Base-by-base conservation (phyloP, 1,140 invertebrate species). In the Zophobas morio region DNA sequence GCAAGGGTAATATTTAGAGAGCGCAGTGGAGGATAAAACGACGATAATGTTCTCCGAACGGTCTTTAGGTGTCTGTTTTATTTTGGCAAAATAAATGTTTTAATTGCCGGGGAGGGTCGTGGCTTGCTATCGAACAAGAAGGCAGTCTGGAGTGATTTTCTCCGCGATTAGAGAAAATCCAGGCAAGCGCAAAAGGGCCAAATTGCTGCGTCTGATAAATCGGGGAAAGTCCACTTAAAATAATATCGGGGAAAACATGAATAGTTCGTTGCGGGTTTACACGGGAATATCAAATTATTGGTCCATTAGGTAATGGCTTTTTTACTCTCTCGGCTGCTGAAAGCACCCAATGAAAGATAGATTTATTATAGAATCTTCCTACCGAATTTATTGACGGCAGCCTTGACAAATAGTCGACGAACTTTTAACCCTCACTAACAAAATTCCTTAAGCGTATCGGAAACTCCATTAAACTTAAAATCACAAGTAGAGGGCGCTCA, bases 391-490 rank as follows among this genome's bases (percentile, higher is more conserved):
- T 66, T 66, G 60, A 66, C 39, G 56, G 60, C 37, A 66, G 33
- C 37, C 37, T 46, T 66, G 60, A 66, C 60, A 66, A 66, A 66
- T 66, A 66, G 60, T 40, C 60, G 6, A n/a, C 60, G 60, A 66
- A 66, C 37, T 66, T 66, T 66, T 66, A 66, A 8, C 60, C 39
- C 37, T 66, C 40, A 66, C 34, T 60, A 60, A 60, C 8, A 40
- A 66, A 66, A 66, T 66, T 66, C 39, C 39, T 42, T 42, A 6
- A 42, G 39, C 60, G 60, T 39, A 42, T 66, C 60, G n/a, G 36
- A 66, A 66, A 66, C 60, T 66, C 39, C 60, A 66, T 66, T 66
- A 66, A 66, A 66, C 60, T 66, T 66, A 66, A 66, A 66, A 66
- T 66, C 37, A 42, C 60, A 51, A 51, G 20, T 51, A 51, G 20